A percentile compares a stretch with the other conserved stretches of the same genome.
These are phyloP conservation scores for Anas bahamensis DNA, from an alignment of 2,797 vertebrate species.

Conservation along the genomic window DNA sequence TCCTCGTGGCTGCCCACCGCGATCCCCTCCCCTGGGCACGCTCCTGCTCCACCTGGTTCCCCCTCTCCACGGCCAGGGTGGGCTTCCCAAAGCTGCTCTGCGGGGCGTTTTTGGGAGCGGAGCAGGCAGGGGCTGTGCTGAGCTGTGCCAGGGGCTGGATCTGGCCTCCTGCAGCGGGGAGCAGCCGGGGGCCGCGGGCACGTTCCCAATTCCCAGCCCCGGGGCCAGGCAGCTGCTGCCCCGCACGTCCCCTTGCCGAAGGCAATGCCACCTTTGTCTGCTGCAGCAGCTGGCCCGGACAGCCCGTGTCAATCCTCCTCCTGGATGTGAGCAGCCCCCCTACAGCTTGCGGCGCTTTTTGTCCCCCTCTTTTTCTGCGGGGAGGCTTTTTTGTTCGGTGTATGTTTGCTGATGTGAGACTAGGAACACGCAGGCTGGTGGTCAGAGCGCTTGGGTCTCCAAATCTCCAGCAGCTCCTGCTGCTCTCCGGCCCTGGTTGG, in stretches of 20 bases:
- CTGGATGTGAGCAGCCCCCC: neutral
- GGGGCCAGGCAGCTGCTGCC: neutral
- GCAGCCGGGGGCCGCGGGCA: neutral
- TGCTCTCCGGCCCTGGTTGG: neutral
- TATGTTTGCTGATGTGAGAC: accelerated
- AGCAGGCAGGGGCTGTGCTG: neutral
- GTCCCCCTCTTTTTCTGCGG: neutral
- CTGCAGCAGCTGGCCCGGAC: slow-evolving; percentile 25
- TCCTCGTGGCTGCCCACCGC: neutral
- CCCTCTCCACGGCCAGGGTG: neutral
- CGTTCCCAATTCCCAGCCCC: neutral
- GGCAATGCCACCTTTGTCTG: neutral
- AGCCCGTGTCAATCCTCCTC: neutral
- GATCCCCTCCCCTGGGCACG: neutral
- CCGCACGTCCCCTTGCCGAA: neutral
- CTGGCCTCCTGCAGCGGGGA: neutral
- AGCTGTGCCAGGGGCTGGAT: neutral
- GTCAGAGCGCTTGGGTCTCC: accelerated
- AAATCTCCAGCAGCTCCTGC: neutral
- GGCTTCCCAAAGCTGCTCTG: neutral
- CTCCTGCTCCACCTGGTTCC: neutral
- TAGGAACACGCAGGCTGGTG: neutral
- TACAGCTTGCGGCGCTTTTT: neutral
- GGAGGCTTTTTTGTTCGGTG: accelerated
- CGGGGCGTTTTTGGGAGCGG: accelerated